A percentile compares a stretch with the other conserved stretches of the same genome.
phyloP scores from a whole-genome alignment of 2,888 invertebrate genomes.

The Mimumesa dahlbomi region DNA sequence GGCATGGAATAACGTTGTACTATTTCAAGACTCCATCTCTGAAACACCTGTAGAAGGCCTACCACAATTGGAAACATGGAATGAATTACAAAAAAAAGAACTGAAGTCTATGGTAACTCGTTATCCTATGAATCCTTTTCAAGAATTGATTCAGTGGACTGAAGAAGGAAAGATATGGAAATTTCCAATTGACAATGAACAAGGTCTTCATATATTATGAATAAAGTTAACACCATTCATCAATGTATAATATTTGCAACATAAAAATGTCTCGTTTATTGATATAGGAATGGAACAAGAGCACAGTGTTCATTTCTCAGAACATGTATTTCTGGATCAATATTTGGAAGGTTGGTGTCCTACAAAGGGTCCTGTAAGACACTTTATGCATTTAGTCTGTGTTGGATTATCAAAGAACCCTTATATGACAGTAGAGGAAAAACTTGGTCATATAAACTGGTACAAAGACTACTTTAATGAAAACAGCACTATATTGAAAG shows the following conservation, averaged over 20 bases:
- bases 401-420: slow-evolving; percentile 97
- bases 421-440: slow-evolving; percentile 92
- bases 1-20: no score
- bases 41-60: slow-evolving; percentile 66
- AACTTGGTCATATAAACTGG: slow-evolving; percentile 94
- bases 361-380: slow-evolving; percentile 92
- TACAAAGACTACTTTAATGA: slow-evolving; percentile 93
- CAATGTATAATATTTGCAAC: no score
- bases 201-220: no score
- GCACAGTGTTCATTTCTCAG: slow-evolving; percentile 89
- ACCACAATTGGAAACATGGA: slow-evolving; percentile 85
- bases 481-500: slow-evolving; percentile 87
- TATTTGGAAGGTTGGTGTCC: slow-evolving; percentile 96
- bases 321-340: slow-evolving; percentile 95
- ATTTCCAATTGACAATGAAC: slow-evolving; percentile 98
- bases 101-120: slow-evolving; percentile 85
- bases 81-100: slow-evolving; percentile 84
- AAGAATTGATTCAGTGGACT: slow-evolving; percentile 97
- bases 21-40: slow-evolving; percentile 22
- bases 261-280: slow-evolving; percentile 18
- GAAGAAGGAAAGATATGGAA: slow-evolving; percentile 97
- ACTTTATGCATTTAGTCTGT: slow-evolving; percentile 98
- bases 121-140: slow-evolving; percentile 93
- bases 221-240: no score
- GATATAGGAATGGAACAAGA: slow-evolving; percentile 85